A percentile compares a stretch with the other conserved stretches of the same genome.
These are phyloP conservation scores for Anguilla rostrata DNA, from an alignment of 2,113 vertebrate species.

Conservation along the genomic window DNA sequence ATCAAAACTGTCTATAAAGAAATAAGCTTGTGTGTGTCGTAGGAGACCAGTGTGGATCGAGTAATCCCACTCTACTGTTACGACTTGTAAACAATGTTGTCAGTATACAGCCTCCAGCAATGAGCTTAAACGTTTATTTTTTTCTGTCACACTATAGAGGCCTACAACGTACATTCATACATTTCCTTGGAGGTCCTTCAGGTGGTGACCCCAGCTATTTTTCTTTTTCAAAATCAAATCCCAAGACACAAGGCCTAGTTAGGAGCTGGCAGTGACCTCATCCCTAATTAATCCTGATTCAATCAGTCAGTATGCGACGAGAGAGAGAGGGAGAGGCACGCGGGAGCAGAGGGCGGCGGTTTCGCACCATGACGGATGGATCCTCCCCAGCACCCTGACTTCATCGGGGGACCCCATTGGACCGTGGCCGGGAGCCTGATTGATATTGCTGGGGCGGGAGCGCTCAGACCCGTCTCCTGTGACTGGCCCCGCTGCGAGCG, in stretches of 20 bases:
- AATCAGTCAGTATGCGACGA: slow-evolving; percentile 63
- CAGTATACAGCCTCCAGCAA: slow-evolving; percentile 73
- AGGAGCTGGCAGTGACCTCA: slow-evolving; percentile 78
- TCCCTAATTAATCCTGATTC: slow-evolving; percentile 76
- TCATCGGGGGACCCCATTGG: slow-evolving; percentile 49
- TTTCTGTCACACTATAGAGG: slow-evolving; percentile 44
- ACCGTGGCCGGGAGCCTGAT: slow-evolving; percentile 54
- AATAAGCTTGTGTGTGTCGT: slow-evolving; percentile 46
- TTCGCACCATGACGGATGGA: not conserved
- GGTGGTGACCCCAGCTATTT: slow-evolving; percentile 39
- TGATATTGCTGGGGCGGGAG: slow-evolving; percentile 51
- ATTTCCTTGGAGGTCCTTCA: slow-evolving; percentile 54
- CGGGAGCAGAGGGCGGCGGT: slow-evolving; percentile 41
- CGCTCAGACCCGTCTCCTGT: slow-evolving; percentile 60
- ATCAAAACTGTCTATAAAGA: not conserved
- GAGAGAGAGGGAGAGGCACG: slow-evolving; percentile 33
- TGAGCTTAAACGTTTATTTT: slow-evolving; percentile 71
- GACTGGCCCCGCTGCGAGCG: slow-evolving; percentile 60
- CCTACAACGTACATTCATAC: slow-evolving; percentile 8
- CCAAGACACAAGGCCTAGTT: slow-evolving; percentile 66
- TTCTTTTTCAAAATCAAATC: slow-evolving; percentile 62
- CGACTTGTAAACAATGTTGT: slow-evolving; percentile 82
- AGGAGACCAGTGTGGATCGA: slow-evolving; percentile 72
- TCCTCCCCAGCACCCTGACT: slow-evolving; percentile 47
- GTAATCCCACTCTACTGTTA: slow-evolving; percentile 81